Conservation (phyloP, 30 jellyfish, hydroid and myxozoan species). For the Hydra vulgaris region DNA sequence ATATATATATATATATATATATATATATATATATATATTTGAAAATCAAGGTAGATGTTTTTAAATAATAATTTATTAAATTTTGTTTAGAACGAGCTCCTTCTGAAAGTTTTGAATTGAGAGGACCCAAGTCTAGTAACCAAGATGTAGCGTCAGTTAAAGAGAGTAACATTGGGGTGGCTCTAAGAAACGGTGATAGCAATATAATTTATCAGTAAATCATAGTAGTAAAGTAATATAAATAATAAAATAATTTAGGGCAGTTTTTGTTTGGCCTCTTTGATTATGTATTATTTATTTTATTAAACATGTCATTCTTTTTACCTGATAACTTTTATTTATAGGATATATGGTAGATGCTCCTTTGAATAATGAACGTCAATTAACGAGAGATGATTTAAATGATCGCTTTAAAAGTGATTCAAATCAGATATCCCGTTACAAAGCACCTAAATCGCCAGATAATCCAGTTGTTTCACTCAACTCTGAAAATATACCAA, state of each 20-base stretch:
- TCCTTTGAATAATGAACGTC: slow-evolving; percentile 34
- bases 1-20: too few species aligned
- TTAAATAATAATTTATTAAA: background rate
- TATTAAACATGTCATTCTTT: background rate
- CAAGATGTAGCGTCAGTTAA: background rate
- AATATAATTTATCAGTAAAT: too few species aligned
- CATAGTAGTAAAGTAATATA: too few species aligned
- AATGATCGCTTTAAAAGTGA: background rate
- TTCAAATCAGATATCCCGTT: background rate
- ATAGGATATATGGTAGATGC: slow-evolving; percentile 30
- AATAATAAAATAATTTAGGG: too few species aligned
- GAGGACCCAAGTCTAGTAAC: background rate
- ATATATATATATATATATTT: too few species aligned
- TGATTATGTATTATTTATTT: background rate
- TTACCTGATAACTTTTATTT: background rate
- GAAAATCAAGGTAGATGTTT: too few species aligned
- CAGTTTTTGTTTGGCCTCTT: background rate
- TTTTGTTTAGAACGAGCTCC: slow-evolving; percentile 6
- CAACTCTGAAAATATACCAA: background rate
- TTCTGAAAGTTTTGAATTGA: slow-evolving; percentile 25
- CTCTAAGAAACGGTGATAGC: slow-evolving; percentile 26
- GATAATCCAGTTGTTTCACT: background rate
- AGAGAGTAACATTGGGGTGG: slow-evolving; percentile 25
- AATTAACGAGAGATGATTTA: background rate
- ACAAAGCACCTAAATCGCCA: background rate